Evolutionary conservation across 2,113 vertebrate species (phyloP).

Genomic region (Scalopus aquaticus): DNA sequence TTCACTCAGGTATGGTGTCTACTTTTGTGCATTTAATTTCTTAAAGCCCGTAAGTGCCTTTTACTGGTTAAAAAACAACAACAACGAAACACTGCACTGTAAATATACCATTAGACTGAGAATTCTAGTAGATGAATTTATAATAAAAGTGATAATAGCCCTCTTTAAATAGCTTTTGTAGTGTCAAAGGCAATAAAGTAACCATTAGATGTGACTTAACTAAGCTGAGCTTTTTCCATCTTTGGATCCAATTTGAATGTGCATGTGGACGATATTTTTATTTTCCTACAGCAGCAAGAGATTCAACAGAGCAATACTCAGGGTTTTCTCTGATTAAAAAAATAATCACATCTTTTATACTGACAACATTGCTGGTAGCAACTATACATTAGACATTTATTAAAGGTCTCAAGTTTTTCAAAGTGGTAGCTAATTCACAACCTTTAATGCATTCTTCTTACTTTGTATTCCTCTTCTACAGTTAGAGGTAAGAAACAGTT

Average conservation of each 20-base stretch:
- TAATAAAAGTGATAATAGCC: constrained; percentile 48
- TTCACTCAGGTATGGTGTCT: background rate
- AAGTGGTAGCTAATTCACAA: background rate
- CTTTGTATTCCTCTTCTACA: background rate
- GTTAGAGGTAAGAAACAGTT: background rate
- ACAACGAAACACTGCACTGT: background rate
- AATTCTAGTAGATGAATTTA: constrained; percentile 34
- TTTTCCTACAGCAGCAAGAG: background rate
- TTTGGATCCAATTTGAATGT: constrained; percentile 29
- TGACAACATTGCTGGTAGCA: background rate
- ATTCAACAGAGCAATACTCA: background rate
- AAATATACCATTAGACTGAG: background rate
- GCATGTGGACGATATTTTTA: background rate
- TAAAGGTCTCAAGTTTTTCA: background rate
- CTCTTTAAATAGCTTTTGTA: constrained; percentile 31
- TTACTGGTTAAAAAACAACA: constrained; percentile 14
- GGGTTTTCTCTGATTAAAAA: constrained; percentile 1
- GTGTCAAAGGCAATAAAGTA: constrained; percentile 21
- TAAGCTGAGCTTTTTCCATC: constrained; percentile 26
- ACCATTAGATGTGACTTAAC: background rate
- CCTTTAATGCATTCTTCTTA: background rate
- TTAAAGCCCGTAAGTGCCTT: background rate
- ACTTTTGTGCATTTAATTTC: background rate
- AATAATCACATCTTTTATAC: background rate
- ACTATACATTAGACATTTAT: background rate